Conservation (phyloP, 2,797 vertebrate species). For the Glossophaga mutica region DNA sequence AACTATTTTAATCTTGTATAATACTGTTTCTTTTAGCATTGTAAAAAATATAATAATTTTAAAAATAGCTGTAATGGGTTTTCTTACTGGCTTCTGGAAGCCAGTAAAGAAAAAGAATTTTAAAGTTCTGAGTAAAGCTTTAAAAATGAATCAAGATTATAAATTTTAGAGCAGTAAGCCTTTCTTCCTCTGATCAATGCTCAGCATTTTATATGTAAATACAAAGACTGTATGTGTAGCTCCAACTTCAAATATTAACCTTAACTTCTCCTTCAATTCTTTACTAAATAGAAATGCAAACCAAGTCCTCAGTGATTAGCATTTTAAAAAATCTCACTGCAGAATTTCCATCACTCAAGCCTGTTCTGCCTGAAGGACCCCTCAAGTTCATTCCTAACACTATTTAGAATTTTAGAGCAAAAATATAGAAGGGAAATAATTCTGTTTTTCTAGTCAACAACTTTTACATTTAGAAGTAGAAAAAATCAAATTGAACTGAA, state of each 20-base stretch:
- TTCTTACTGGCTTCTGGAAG: not conserved
- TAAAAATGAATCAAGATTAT: not conserved
- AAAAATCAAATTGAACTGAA: not conserved
- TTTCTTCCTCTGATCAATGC: not conserved
- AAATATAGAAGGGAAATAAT: not conserved
- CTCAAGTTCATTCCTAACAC: not conserved
- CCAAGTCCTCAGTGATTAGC: not conserved
- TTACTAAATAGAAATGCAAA: conserved; percentile 5
- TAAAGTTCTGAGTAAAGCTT: not conserved
- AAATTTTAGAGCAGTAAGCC: not conserved
- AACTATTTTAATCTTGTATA: conserved; percentile 2
- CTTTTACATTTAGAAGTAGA: not conserved
- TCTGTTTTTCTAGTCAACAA: not conserved
- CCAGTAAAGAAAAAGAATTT: not conserved
- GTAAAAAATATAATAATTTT: not conserved
- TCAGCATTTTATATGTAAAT: not conserved
- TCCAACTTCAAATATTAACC: conserved; percentile 12
- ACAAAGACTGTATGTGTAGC: not conserved
- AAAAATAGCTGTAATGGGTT: not conserved
- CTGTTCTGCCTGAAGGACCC: not conserved
- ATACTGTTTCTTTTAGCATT: not conserved
- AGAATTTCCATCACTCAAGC: not conserved
- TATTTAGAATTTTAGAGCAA: conserved; percentile 22
- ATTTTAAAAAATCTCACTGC: not conserved
- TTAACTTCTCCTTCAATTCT: not conserved